Percentiles rank a stretch among this genome's conserved stretches.
Conservation (phyloP, 2,113 vertebrate genomes). For the Colinus virginianus region DNA sequence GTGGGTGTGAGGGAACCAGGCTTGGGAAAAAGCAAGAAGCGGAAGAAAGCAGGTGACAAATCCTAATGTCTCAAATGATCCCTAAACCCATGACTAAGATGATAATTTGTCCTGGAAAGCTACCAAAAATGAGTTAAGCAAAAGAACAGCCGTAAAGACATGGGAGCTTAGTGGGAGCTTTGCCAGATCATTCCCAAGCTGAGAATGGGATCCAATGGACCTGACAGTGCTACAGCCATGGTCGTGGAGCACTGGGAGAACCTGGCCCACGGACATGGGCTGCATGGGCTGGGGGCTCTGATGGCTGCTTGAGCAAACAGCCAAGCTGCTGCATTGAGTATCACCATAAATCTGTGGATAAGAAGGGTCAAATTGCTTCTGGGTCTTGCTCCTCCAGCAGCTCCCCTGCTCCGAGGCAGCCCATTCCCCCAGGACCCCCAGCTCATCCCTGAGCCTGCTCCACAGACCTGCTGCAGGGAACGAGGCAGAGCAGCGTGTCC, state of each 20-base stretch:
- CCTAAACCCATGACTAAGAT: background rate
- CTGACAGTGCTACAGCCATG: background rate
- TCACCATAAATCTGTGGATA: background rate
- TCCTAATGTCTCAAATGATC: too few relatives aligned
- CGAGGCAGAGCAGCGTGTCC: rapidly evolving
- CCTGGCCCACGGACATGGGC: rapidly evolving
- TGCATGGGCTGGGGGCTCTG: background rate
- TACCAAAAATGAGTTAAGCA: background rate
- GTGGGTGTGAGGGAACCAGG: background rate
- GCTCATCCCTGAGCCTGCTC: background rate
- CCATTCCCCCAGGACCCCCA: background rate
- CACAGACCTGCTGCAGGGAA: background rate
- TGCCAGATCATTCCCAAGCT: background rate
- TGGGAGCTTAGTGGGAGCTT: background rate
- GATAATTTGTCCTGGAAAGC: background rate
- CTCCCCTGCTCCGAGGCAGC: background rate
- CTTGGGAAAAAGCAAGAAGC: background rate
- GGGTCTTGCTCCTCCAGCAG: background rate
- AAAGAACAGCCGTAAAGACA: background rate
- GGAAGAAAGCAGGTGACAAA: background rate
- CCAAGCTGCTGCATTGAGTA: rapidly evolving
- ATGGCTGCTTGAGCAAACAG: background rate
- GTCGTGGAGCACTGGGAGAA: rapidly evolving
- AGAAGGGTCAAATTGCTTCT: background rate
- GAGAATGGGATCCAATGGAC: background rate